phyloP scores from a whole-genome alignment of 2,888 invertebrate species.

The Galeopsomyia nigrocyanea region DNA sequence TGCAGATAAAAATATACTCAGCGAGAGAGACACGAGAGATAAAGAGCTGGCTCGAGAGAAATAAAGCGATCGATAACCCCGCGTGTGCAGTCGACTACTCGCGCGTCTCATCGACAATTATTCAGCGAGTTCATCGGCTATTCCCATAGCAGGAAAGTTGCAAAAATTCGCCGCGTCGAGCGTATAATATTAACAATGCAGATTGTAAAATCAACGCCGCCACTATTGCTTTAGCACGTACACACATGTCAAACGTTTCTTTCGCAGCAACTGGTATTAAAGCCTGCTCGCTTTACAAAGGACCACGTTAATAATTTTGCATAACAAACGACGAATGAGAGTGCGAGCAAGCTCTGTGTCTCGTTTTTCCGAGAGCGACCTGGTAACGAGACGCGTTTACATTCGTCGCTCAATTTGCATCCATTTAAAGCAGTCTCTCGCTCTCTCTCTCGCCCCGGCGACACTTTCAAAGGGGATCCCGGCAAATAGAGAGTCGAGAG shows the following conservation, averaged over 20 bases:
- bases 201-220: conserved; percentile 7
- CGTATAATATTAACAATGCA: conserved; percentile 23
- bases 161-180: conserved; percentile 18
- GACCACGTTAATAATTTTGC: conserved; percentile 14
- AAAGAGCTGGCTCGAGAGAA: conserved; percentile 23
- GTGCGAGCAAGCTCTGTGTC: background rate
- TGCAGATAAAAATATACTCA: background rate
- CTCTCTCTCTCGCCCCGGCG: conserved; percentile 25
- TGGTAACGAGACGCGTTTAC: conserved; percentile 42
- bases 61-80: conserved; percentile 31
- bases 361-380: conserved; percentile 22
- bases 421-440: conserved; percentile 47
- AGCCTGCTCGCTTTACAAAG: background rate
- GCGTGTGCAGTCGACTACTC: conserved; percentile 8
- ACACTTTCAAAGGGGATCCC: conserved; percentile 10
- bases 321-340: background rate
- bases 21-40: too few species aligned
- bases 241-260: background rate
- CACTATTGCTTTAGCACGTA: too few species aligned
- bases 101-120: conserved; percentile 29
- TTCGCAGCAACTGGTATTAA: background rate
- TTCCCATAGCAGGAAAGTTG: conserved; percentile 6
- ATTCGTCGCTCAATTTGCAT: conserved; percentile 42
- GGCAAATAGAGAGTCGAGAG: background rate
- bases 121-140: conserved; percentile 23